Conservation (phyloP, 2,113 vertebrate genomes). For the Lynx canadensis region DNA sequence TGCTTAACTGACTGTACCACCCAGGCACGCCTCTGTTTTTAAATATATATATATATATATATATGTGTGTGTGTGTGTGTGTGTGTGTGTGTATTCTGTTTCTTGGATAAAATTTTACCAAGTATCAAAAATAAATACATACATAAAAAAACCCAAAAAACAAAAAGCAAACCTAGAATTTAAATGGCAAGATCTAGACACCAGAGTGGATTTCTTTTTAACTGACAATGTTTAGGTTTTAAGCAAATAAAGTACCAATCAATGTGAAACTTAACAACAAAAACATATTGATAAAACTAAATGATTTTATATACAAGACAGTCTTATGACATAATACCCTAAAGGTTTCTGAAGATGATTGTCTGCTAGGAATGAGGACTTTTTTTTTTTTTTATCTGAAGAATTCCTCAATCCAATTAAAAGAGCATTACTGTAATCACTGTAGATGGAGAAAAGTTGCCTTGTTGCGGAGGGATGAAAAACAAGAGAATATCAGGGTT, state of each 20-base stretch:
- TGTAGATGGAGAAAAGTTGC: not conserved
- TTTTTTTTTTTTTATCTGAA: not conserved
- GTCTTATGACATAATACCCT: not conserved
- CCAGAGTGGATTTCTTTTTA: conserved; percentile 65
- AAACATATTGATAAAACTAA: not conserved
- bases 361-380: not conserved
- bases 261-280: conserved; percentile 72
- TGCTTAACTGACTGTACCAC: no score
- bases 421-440: not conserved
- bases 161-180: conserved; percentile 26
- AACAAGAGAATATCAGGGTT: not conserved
- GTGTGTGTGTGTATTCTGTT: conserved; percentile 20
- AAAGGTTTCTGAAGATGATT: not conserved
- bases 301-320: not conserved
- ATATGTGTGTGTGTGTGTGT: not conserved
- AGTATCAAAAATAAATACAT: not conserved
- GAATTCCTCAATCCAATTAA: not conserved
- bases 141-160: not conserved
- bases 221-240: conserved; percentile 75
- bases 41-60: no score
- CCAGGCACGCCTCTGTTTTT: not conserved
- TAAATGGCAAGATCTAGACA: conserved; percentile 43
- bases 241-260: conserved; percentile 76
- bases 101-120: conserved; percentile 72
- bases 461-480: not conserved